Evolutionary conservation across 2,797 vertebrate genomes (phyloP).

Genomic region (Rhinophrynus dorsalis): DNA sequence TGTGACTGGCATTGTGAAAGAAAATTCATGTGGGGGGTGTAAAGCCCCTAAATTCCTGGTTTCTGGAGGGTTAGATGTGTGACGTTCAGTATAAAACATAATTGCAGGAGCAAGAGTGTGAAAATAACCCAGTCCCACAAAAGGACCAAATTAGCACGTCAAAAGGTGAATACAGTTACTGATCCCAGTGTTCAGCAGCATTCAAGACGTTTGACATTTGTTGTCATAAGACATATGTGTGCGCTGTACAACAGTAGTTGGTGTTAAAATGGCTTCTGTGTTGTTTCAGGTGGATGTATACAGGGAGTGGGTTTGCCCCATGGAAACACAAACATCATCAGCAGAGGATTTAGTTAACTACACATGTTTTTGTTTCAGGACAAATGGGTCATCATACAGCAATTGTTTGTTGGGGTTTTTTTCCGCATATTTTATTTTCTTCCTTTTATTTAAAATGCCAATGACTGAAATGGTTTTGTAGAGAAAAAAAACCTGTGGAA

Average conservation of each 20-base stretch:
- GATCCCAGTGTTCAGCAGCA: neutral
- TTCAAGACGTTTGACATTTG: too few species aligned
- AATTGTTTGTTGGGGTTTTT: neutral
- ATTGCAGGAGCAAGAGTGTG: slow-evolving; percentile 63
- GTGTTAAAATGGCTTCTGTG: neutral
- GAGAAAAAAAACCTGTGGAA: neutral
- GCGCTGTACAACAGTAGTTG: neutral
- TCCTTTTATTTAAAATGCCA: too few species aligned
- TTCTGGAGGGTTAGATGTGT: neutral
- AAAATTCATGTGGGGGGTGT: neutral
- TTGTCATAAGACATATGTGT: neutral
- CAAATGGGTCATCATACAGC: neutral
- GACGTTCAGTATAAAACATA: neutral
- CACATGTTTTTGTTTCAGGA: neutral
- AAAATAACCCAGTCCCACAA: slow-evolving; percentile 64
- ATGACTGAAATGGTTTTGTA: too few species aligned
- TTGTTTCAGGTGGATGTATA: slow-evolving; percentile 21
- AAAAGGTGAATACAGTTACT: neutral
- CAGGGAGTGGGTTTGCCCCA: neutral
- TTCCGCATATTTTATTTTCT: neutral
- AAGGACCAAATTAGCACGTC: neutral
- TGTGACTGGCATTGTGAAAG: neutral
- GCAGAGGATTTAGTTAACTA: neutral
- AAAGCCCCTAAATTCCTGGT: slow-evolving; percentile 7
- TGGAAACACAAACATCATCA: slow-evolving; percentile 11